Conservation (phyloP, 2,113 vertebrate genomes). For the Gadus macrocephalus region DNA sequence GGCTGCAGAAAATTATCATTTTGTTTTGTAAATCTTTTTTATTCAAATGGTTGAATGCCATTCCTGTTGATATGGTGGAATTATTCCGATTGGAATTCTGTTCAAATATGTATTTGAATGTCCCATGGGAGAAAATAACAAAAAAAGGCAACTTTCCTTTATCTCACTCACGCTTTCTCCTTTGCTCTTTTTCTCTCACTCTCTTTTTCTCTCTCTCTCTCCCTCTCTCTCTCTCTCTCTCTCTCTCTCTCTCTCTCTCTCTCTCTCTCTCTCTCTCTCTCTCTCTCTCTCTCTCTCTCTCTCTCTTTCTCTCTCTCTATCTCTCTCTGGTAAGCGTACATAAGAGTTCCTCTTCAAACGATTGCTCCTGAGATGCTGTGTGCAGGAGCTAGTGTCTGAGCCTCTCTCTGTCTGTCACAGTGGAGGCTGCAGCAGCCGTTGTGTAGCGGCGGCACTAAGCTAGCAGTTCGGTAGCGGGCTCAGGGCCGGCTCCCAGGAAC, state of each 20-base stretch:
- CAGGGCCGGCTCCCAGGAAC: slow-evolving; percentile 28
- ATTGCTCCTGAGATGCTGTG: slow-evolving; percentile 56
- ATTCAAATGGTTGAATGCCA: slow-evolving; percentile 49
- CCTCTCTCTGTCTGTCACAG: slow-evolving; percentile 40
- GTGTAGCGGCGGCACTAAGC: slow-evolving; percentile 27
- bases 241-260: no score
- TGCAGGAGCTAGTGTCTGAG: slow-evolving; percentile 29
- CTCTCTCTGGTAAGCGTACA: slow-evolving; percentile 1
- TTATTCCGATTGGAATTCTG: no score
- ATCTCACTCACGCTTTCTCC: no score
- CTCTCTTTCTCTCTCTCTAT: background rate
- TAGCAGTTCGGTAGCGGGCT: background rate
- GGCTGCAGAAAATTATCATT: no score
- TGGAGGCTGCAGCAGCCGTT: slow-evolving; percentile 43
- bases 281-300: no score
- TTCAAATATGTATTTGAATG: no score
- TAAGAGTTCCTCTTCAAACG: slow-evolving; percentile 48
- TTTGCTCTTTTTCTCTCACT: no score
- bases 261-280: no score
- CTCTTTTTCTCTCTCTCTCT: no score
- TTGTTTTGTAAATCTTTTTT: slow-evolving; percentile 16
- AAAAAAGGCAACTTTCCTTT: no score
- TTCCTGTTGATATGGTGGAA: background rate
- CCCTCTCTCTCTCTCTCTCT: no score
- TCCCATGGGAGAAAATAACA: no score